Conservation (phyloP, 2,888 invertebrate genomes). For the Luperina nickerlii region DNA sequence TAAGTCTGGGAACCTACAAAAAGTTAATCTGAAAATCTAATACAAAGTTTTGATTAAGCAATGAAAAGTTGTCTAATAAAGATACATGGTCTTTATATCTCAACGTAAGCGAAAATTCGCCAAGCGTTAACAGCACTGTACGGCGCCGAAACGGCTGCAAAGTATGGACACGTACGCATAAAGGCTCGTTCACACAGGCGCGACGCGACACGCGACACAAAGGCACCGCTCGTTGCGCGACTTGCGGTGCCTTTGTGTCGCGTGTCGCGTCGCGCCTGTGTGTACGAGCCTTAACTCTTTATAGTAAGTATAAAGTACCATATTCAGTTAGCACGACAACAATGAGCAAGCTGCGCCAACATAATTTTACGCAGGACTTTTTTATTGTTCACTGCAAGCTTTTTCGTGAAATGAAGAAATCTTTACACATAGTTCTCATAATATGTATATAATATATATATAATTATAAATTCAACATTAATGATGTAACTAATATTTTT, state of each 20-base stretch:
- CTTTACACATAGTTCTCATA: not conserved
- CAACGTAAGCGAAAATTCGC: conserved; percentile 3
- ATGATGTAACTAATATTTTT: not conserved
- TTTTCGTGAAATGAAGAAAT: not conserved
- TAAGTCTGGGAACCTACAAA: not conserved
- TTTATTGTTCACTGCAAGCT: conserved; percentile 6
- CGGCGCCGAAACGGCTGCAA: conserved; percentile 52
- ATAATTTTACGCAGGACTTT: conserved; percentile 53
- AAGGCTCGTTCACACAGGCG: no score
- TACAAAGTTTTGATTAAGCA: not conserved
- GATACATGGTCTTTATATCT: not conserved
- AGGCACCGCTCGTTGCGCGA: no score
- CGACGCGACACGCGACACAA: no score
- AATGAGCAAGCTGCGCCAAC: conserved; percentile 68
- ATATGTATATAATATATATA: not conserved
- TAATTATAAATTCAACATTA: not conserved
- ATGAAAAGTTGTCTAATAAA: not conserved
- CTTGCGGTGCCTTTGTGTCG: no score
- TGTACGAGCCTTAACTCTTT: no score
- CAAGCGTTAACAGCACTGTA: conserved; percentile 30
- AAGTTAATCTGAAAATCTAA: not conserved
- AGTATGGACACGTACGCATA: conserved; percentile 39
- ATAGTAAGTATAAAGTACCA: conserved; percentile 26
- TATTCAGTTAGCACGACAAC: conserved; percentile 58
- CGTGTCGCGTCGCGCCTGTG: no score